A percentile compares a stretch with the other conserved stretches of the same genome.
Conservation (phyloP, 2,888 invertebrate species). For the Drepanosiphum platanoidis region DNA sequence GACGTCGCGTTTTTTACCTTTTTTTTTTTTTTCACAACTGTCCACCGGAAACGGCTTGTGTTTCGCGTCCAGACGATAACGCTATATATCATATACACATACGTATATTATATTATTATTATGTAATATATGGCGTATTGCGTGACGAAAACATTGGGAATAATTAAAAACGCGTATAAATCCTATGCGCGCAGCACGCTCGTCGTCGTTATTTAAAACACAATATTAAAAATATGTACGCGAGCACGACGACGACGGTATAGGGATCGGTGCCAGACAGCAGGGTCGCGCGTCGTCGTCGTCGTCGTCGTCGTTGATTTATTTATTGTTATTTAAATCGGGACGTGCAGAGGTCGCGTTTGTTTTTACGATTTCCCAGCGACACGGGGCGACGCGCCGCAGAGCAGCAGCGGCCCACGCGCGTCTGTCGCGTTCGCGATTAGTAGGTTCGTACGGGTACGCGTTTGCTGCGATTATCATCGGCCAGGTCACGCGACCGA, state of each 20-base stretch:
- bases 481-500: not conserved
- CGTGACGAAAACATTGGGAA: conserved; percentile 42
- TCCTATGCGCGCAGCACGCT: not conserved
- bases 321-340: not conserved
- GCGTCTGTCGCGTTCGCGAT: not conserved
- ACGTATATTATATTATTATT: too few species aligned
- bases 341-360: not conserved
- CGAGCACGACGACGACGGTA: not conserved
- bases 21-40: not conserved
- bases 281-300: not conserved
- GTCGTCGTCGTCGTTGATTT: not conserved
- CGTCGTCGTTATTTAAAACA: not conserved
- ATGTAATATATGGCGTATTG: conserved; percentile 54
- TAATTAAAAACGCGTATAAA: conserved; percentile 45
- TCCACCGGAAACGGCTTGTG: conserved; percentile 11
- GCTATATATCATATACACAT: not conserved
- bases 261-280: conserved; percentile 26
- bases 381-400: not conserved
- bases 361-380: conserved; percentile 5
- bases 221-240: not conserved
- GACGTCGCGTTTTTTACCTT: not conserved
- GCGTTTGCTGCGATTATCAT: too few species aligned
- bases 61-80: conserved; percentile 6
- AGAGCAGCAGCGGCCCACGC: not conserved
- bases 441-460: too few species aligned